Percentiles rank a stretch among this genome's conserved stretches.
Conservation (phyloP, 2,797 vertebrate species). For the Todus mexicanus region DNA sequence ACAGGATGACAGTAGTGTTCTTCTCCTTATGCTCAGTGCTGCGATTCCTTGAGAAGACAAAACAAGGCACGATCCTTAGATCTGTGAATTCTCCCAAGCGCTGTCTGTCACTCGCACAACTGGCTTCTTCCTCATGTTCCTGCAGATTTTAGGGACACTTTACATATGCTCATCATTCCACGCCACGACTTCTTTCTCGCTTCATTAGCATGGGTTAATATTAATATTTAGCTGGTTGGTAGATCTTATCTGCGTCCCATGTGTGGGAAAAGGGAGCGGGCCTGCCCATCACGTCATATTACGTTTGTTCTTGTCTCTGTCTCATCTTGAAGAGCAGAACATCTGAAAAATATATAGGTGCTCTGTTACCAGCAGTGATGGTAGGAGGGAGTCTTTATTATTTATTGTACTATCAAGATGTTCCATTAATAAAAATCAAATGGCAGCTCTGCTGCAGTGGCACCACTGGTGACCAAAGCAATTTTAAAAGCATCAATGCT, state of each 20-base stretch:
- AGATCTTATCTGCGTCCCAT: neutral
- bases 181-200: neutral
- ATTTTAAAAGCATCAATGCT: neutral
- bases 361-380: neutral
- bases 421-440: neutral
- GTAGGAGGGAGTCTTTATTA: neutral
- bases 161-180: neutral
- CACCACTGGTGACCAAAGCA: neutral
- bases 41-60: neutral
- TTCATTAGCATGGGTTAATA: neutral
- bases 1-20: neutral
- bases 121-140: neutral
- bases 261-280: neutral
- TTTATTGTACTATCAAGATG: neutral
- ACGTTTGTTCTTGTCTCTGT: neutral
- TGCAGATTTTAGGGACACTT: neutral
- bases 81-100: neutral
- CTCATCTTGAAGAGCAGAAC: neutral
- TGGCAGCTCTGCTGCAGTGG: neutral
- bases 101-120: neutral
- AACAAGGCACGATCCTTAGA: neutral
- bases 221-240: neutral
- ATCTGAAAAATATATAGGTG: neutral
- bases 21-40: neutral
- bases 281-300: neutral